Evolutionary conservation across 2,113 vertebrate genomes (phyloP).

Genomic region (Coturnix japonica): DNA sequence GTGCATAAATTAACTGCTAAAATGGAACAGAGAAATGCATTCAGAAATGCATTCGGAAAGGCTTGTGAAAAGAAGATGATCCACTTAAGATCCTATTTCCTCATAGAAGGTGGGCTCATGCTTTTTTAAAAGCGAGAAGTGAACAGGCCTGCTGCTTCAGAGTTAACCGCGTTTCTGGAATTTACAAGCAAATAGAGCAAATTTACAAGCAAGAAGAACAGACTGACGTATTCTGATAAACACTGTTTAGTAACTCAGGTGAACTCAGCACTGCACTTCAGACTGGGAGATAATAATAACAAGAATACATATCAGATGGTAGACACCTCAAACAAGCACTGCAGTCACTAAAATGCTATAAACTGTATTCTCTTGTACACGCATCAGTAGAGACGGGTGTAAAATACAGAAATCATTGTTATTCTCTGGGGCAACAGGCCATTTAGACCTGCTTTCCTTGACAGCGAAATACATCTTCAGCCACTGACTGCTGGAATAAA

Average conservation of each 20-base stretch:
- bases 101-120: background rate
- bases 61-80: background rate
- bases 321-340: background rate
- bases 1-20: background rate
- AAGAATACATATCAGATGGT: background rate
- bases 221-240: background rate
- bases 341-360: background rate
- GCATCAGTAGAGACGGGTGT: background rate
- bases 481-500: background rate
- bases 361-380: background rate
- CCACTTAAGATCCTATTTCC: background rate
- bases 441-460: background rate
- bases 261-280: background rate
- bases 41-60: background rate
- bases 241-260: background rate
- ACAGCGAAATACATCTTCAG: background rate
- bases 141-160: background rate
- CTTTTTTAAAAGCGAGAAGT: background rate
- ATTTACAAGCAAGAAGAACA: background rate
- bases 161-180: background rate
- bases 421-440: background rate
- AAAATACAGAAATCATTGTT: background rate
- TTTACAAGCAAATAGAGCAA: background rate
- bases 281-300: background rate
- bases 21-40: background rate